Conservation (phyloP, 2,888 invertebrate genomes). For the Neocrepidodera transversa region DNA sequence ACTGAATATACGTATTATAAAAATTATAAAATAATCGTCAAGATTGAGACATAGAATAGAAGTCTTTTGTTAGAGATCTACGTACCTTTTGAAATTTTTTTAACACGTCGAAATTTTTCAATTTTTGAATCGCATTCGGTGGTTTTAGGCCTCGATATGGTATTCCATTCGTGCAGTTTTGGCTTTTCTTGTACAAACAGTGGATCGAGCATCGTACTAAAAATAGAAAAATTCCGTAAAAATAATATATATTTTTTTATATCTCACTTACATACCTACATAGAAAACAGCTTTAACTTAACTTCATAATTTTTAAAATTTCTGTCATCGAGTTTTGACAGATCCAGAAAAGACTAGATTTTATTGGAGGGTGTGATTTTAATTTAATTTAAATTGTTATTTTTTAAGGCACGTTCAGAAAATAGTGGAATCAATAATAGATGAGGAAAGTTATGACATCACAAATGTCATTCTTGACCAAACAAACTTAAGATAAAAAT, state of each 20-base stretch:
- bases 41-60: too few relatives aligned
- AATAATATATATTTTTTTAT: not conserved
- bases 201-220: conserved; percentile 40
- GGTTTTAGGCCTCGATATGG: conserved; percentile 46
- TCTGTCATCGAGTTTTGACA: conserved; percentile 9
- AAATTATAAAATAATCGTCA: too few relatives aligned
- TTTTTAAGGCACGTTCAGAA: too few relatives aligned
- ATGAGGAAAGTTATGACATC: too few relatives aligned
- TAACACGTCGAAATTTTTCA: conserved; percentile 5
- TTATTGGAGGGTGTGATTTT: too few relatives aligned
- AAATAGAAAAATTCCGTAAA: conserved; percentile 15
- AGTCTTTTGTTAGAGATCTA: too few relatives aligned
- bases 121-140: conserved; percentile 18
- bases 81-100: conserved; percentile 18
- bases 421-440: too few relatives aligned
- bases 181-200: conserved; percentile 43
- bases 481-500: too few relatives aligned
- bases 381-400: too few relatives aligned
- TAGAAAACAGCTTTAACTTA: conserved; percentile 7
- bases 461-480: too few relatives aligned
- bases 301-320: conserved; percentile 20
- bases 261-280: not conserved
- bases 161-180: conserved; percentile 57
- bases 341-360: conserved; percentile 10
- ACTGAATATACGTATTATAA: too few relatives aligned